Conservation (phyloP, 2,797 vertebrate genomes). For the Diplodus puntazzo region DNA sequence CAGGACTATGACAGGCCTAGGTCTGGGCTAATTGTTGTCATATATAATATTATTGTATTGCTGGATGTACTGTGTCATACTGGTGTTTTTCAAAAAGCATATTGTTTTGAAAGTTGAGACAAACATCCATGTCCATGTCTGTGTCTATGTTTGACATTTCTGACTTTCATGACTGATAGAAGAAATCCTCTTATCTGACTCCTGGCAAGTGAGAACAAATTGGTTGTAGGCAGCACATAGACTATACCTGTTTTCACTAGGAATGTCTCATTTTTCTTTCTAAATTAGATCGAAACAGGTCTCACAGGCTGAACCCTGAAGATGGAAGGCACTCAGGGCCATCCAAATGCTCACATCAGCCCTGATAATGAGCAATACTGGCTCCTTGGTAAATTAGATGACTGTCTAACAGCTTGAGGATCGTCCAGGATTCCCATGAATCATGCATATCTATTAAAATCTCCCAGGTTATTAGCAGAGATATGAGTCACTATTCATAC, state of each 20-base stretch:
- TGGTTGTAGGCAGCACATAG: not conserved
- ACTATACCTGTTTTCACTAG: not conserved
- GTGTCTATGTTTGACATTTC: not conserved
- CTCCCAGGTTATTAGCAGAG: constrained; percentile 21
- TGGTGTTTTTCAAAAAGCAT: not conserved
- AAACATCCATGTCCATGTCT: too few relatives aligned
- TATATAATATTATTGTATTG: not conserved
- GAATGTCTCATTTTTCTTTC: not conserved
- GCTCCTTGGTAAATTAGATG: not conserved
- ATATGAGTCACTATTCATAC: constrained; percentile 46
- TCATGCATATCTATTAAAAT: constrained; percentile 46
- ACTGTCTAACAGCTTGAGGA: constrained; percentile 10
- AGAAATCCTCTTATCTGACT: not conserved
- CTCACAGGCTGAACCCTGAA: not conserved
- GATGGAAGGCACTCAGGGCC: not conserved
- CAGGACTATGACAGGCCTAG: not conserved
- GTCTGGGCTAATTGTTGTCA: not conserved
- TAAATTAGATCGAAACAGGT: not conserved
- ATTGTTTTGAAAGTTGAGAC: not conserved
- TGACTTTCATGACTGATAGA: not conserved
- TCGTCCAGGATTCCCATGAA: constrained; percentile 20
- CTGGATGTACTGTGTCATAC: not conserved
- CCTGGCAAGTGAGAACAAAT: not conserved
- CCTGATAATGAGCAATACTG: not conserved
- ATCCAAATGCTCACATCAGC: not conserved